These are phyloP conservation scores for Gambusia holbrooki DNA, from an alignment of 2,113 vertebrate genomes.

Conservation along the genomic window DNA sequence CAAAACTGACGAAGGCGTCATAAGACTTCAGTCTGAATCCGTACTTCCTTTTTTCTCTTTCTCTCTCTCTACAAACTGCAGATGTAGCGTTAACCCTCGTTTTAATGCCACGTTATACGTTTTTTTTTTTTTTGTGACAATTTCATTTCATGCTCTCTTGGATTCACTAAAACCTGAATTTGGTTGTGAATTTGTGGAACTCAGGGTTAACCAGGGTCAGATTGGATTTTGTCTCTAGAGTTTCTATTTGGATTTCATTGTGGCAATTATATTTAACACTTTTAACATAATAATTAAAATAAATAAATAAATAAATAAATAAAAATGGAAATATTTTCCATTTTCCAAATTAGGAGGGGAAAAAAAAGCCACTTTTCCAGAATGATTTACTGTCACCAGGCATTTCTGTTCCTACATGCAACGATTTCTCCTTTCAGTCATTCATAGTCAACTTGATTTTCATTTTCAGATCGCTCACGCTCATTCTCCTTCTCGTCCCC, in stretches of 20 bases:
- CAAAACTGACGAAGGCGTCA: neutral
- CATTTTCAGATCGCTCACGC: neutral
- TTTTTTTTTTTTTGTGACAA: slow-evolving; percentile 12
- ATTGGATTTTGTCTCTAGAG: neutral
- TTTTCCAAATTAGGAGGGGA: neutral
- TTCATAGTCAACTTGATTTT: neutral
- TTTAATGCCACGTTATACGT: slow-evolving; percentile 16
- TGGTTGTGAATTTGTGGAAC: neutral
- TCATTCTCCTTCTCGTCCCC: neutral
- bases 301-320: too few species aligned
- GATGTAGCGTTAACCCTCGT: slow-evolving; percentile 32
- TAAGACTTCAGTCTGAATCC: slow-evolving; percentile 19
- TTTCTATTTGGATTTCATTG: too few species aligned
- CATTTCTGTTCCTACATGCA: slow-evolving; percentile 1
- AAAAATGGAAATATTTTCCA: neutral
- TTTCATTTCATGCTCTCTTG: neutral
- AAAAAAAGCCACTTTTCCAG: neutral
- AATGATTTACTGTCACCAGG: neutral
- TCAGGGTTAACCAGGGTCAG: neutral
- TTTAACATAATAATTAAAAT: too few species aligned
- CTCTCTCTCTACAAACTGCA: slow-evolving; percentile 12
- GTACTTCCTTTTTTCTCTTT: slow-evolving; percentile 50
- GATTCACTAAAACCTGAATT: neutral
- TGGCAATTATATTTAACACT: too few species aligned
- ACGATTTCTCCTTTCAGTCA: neutral